These are phyloP conservation scores for Pollenia labialis DNA, from an alignment of 2,888 invertebrate genomes.

Conservation along the genomic window DNA sequence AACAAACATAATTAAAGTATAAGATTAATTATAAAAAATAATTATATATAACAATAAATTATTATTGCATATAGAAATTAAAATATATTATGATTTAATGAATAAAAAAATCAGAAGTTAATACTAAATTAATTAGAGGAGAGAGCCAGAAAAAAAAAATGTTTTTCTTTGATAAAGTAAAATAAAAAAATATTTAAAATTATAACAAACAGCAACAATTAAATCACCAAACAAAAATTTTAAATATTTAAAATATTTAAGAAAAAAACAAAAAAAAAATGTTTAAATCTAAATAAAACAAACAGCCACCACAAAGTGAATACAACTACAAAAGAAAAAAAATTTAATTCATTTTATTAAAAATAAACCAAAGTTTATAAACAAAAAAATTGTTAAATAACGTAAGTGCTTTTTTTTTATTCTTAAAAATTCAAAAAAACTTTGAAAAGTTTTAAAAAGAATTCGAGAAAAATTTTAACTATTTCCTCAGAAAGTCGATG, in stretches of 20 bases:
- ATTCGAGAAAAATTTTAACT: too few species aligned
- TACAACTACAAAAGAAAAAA: slow-evolving; percentile 30
- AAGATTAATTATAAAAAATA: slow-evolving; percentile 55
- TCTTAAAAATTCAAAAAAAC: slow-evolving; percentile 7
- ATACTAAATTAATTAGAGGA: slow-evolving; percentile 25
- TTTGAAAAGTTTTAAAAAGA: slow-evolving; percentile 2
- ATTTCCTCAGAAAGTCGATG: background rate
- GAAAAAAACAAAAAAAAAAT: slow-evolving; percentile 37
- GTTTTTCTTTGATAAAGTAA: slow-evolving; percentile 6
- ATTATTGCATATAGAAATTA: background rate
- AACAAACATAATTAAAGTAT: slow-evolving; percentile 52
- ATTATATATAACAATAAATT: slow-evolving; percentile 15
- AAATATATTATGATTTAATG: too few species aligned
- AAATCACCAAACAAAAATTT: slow-evolving; percentile 5
- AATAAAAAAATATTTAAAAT: slow-evolving; percentile 40
- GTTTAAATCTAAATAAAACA: slow-evolving; percentile 39
- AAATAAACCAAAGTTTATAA: slow-evolving; percentile 38
- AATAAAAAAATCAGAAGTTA: background rate
- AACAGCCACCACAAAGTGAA: slow-evolving; percentile 39
- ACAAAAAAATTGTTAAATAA: slow-evolving; percentile 64
- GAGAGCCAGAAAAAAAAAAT: slow-evolving; percentile 2
- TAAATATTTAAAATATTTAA: slow-evolving; percentile 54
- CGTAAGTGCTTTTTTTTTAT: slow-evolving; percentile 63
- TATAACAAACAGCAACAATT: slow-evolving; percentile 13
- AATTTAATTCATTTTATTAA: slow-evolving; percentile 42